phyloP scores from a whole-genome alignment of 2,888 invertebrate species.

The Lepetodrilus schrolli region DNA sequence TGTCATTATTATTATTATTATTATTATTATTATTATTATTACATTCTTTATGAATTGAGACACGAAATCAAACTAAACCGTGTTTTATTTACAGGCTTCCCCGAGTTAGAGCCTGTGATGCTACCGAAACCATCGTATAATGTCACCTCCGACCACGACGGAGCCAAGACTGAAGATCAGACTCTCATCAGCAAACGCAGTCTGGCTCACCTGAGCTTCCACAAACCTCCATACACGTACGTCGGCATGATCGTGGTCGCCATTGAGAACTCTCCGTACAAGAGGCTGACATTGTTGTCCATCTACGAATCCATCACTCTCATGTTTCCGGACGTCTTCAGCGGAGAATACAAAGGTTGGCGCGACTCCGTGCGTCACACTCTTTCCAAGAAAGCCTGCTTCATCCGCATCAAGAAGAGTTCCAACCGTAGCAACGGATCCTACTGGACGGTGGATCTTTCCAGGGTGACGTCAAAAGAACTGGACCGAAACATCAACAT shows the following conservation, averaged over 20 bases:
- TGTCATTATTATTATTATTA: no score
- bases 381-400: slow-evolving; percentile 52
- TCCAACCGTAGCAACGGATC: background rate
- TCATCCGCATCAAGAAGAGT: slow-evolving; percentile 34
- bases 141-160: no score
- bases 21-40: no score
- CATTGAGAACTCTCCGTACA: slow-evolving; percentile 49
- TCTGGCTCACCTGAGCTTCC: no score
- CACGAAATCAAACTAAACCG: no score
- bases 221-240: slow-evolving; percentile 63
- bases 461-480: slow-evolving; percentile 37
- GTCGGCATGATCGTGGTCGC: slow-evolving; percentile 56
- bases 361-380: slow-evolving; percentile 60
- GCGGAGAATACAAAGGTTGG: slow-evolving; percentile 57
- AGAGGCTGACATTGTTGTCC: slow-evolving; percentile 47
- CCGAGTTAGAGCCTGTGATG: no score
- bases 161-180: no score
- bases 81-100: no score
- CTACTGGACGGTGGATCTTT: slow-evolving; percentile 52
- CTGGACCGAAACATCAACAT: slow-evolving; percentile 36
- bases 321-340: slow-evolving; percentile 60
- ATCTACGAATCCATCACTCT: slow-evolving; percentile 42
- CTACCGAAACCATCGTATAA: no score
- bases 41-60: no score
- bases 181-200: no score